These are phyloP conservation scores for Micromys minutus DNA, from an alignment of 2,113 vertebrate species.

Conservation along the genomic window DNA sequence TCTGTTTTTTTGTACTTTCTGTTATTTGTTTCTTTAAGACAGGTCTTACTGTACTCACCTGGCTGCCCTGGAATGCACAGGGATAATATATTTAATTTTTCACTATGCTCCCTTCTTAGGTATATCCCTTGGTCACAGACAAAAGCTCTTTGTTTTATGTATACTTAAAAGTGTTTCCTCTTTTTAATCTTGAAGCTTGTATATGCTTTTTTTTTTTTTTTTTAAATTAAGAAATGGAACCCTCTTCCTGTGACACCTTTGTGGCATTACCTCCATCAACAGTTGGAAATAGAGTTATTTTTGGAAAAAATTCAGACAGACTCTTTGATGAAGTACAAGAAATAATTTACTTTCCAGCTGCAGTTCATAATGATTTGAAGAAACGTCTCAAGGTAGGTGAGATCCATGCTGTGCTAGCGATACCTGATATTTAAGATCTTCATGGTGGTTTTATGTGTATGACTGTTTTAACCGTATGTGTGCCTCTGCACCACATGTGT, in stretches of 20 bases:
- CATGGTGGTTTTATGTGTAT: background rate
- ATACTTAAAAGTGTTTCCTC: slow-evolving; percentile 20
- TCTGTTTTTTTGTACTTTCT: background rate
- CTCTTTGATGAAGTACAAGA: slow-evolving; percentile 96
- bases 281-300: slow-evolving; percentile 87
- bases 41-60: background rate
- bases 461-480: background rate
- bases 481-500: background rate
- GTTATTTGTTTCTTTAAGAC: background rate
- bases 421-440: slow-evolving; percentile 30
- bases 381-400: slow-evolving; percentile 89
- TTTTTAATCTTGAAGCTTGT: slow-evolving; percentile 62
- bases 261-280: slow-evolving; percentile 95
- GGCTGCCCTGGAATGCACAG: background rate
- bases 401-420: slow-evolving; percentile 50
- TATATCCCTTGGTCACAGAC: background rate
- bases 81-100: no score
- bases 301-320: slow-evolving; percentile 97
- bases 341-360: slow-evolving; percentile 90
- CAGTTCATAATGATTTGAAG: slow-evolving; percentile 78
- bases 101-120: background rate
- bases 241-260: slow-evolving; percentile 95
- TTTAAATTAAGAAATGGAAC: slow-evolving; percentile 76
- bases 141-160: slow-evolving; percentile 32
- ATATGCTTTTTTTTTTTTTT: slow-evolving; percentile 14